These are phyloP conservation scores for Tachina grossa DNA, from an alignment of 2,888 invertebrate genomes.

Conservation along the genomic window DNA sequence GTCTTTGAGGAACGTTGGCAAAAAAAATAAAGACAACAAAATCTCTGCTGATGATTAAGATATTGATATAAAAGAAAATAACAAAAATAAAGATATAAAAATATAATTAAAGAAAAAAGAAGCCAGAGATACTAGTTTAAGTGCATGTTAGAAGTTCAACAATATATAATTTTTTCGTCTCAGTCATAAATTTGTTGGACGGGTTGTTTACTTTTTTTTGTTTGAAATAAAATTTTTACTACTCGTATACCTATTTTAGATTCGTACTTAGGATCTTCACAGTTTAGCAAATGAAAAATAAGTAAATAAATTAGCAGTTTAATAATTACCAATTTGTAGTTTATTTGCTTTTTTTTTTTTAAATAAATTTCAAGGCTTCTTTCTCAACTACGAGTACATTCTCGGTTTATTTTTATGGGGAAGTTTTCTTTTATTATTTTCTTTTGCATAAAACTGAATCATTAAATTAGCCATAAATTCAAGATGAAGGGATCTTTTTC, in stretches of 20 bases:
- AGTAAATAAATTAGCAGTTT: neutral
- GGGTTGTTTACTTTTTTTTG: neutral
- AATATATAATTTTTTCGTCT: slow-evolving; percentile 1
- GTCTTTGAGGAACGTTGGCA: slow-evolving; percentile 35
- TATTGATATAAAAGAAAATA: slow-evolving; percentile 25
- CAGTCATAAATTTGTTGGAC: slow-evolving; percentile 22
- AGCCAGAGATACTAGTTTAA: slow-evolving; percentile 21
- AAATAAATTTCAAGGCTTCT: no score
- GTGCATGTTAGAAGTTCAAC: slow-evolving; percentile 12
- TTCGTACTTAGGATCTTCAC: neutral
- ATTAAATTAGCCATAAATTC: slow-evolving; percentile 32
- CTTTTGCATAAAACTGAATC: slow-evolving; percentile 44
- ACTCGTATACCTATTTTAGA: no score
- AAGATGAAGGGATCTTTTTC: neutral
- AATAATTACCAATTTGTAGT: neutral
- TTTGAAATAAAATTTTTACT: neutral
- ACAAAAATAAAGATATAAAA: slow-evolving; percentile 22
- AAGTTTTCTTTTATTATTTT: no score
- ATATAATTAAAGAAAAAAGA: slow-evolving; percentile 29
- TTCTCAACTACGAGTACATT: neutral
- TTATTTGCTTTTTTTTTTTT: no score
- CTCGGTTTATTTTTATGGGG: neutral
- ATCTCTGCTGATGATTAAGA: slow-evolving; percentile 37
- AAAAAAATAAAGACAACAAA: neutral
- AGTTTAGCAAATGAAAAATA: neutral